Base-by-base conservation (phyloP, 2,888 invertebrate species). In the Calliopum simillimum region DNA sequence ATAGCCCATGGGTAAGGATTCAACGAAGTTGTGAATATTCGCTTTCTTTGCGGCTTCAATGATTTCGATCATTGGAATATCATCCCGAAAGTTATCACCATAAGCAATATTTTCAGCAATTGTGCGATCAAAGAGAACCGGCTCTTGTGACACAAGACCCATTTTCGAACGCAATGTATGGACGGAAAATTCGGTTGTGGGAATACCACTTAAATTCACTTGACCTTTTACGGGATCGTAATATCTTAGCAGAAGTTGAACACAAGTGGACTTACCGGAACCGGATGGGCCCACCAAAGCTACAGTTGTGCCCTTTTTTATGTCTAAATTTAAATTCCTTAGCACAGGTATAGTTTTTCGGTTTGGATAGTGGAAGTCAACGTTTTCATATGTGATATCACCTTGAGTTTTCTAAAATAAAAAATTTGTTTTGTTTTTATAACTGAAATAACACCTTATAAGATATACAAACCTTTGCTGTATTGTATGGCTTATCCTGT, bases 101-200 rank as follows among this genome's bases (percentile, higher is more conserved):
- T 96, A 96, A 0, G 93, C 92, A 77, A 97, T 96, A 83, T 96
- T 96, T 80, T 96, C 94, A 0, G 90, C 90, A 68, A 96, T 94
- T 63, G 92, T 92, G 59, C 93, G 89, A 82, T 94, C 93, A 85
- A 96, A 96, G 0, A 96, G 88, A 4, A 93, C 91, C 0, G 95
- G 96, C 82, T 96, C 96, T 84, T 96, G 96, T 0, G 94, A 93
- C 2, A 96, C 92, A 46, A 96, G 89, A 41, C 94, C 94, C 73
- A 96, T 88, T 84, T 93, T 92, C 33, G 89, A 88, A 4, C 96
- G 89, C 8, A 95, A 84, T 65, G 90, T 91, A 1, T 88, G 81
- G 21, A 94, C 81, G 1, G 93, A 91, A 77, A 95, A 88, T 71
- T 90, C 89, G 0, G 82, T 81, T 1, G 85, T 86, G 13, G 88